Base-by-base conservation (phyloP, 1,140 invertebrate species). In the Nomia melanderi region DNA sequence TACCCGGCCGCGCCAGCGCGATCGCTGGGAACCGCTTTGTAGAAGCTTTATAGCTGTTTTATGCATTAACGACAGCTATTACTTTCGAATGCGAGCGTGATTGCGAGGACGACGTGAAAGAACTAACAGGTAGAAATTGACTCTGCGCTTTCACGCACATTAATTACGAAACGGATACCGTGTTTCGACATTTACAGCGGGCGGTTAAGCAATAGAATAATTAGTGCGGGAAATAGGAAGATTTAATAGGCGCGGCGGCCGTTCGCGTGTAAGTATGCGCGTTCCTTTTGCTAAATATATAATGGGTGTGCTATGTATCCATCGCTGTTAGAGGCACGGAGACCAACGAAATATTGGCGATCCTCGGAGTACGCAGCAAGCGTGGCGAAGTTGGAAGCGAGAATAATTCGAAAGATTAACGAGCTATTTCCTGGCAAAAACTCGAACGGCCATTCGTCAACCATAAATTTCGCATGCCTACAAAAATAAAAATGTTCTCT, bases 371-470 rank as follows among this genome's bases (percentile, higher is more conserved):
- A 53, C 47, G 69, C 44, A 44, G n/a, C 59, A 70, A 72, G 20
- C 75, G 54, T 77, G 29, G 64, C 76, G 56, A 87, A 79, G 79
- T 85, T 87, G 83, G 81, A 84, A 83, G 87, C 85, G 87, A 87
- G 86, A 87, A 87, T 89, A 87, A 88, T 87, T 87, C 88, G 86
- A 86, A 86, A 88, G 88, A 89, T 89, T 89, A 89, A 89, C 86
- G 88, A 89, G 88, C 86, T 89, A 89, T 88, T 89, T 88, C 85
- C 86, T 79, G 77, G 79, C 66, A 83, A 82, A 87, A 88, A 85
- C 84, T 86, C 81, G 76, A 88, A 82, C 81, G 80, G 81, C 87
- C 85, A 89, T 87, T 88, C 87, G 86, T 89, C 87, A 88, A 79
- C 83, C 78, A 88, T 88, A 85, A 82, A 85, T 86, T 87, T 82